A percentile compares a stretch with the other conserved stretches of the same genome.
Evolutionary conservation across 2,113 vertebrate genomes (phyloP).

Genomic region (Agelaius tricolor): DNA sequence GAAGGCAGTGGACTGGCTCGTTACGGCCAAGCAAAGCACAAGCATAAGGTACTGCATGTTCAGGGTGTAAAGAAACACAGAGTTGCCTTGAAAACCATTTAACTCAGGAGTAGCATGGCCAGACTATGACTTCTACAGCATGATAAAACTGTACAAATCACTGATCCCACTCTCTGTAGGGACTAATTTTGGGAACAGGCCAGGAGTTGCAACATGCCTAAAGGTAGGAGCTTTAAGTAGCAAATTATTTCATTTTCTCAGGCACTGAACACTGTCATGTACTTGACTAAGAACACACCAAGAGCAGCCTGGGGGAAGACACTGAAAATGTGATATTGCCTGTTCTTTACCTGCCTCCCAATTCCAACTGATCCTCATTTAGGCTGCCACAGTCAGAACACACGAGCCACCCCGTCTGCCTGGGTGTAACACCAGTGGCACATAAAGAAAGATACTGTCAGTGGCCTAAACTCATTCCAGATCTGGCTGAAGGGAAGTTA

Average conservation of each 20-base stretch:
- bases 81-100: neutral
- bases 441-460: neutral
- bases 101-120: neutral
- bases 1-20: neutral
- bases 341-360: neutral
- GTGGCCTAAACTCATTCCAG: neutral
- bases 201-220: neutral
- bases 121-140: neutral
- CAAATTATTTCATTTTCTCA: neutral
- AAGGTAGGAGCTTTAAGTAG: neutral
- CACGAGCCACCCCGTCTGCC: rapidly evolving
- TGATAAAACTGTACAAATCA: neutral
- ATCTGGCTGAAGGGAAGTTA: neutral
- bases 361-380: neutral
- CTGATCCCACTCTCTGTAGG: neutral
- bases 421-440: neutral
- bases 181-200: neutral
- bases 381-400: neutral
- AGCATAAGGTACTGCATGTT: rapidly evolving
- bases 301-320: neutral
- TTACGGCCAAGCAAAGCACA: neutral
- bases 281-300: neutral
- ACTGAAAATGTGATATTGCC: neutral
- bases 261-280: neutral
- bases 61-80: neutral